These are phyloP conservation scores for Platycheirus albimanus DNA, from an alignment of 2,888 invertebrate genomes.

Conservation along the genomic window DNA sequence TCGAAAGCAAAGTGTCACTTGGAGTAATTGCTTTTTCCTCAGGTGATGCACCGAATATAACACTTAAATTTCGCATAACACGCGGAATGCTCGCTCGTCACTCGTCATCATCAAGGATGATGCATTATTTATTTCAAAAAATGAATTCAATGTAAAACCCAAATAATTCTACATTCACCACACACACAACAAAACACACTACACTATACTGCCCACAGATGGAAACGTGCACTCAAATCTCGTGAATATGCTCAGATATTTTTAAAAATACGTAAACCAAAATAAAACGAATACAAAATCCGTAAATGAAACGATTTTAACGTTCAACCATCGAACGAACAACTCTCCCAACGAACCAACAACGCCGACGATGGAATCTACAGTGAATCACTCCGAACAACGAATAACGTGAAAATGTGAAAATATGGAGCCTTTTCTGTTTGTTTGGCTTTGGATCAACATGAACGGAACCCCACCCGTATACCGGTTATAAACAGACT, in stretches of 20 bases:
- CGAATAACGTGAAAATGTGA: constrained; percentile 51
- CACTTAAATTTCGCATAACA: constrained; percentile 1
- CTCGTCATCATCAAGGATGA: neutral
- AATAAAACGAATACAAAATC: constrained; percentile 6
- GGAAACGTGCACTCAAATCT: too few relatives aligned
- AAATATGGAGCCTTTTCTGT: constrained; percentile 38
- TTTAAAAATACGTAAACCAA: constrained; percentile 20
- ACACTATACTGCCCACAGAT: neutral
- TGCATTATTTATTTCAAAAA: constrained; percentile 29
- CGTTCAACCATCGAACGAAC: constrained; percentile 4
- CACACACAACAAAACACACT: constrained; percentile 4
- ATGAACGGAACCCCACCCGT: constrained; percentile 63
- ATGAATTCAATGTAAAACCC: constrained; percentile 24
- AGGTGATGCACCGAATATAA: constrained; percentile 9
- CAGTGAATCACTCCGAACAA: neutral
- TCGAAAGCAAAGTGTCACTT: constrained; percentile 31
- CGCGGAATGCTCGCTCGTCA: neutral
- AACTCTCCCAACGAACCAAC: too few relatives aligned
- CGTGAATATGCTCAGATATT: too few relatives aligned
- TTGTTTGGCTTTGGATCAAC: constrained; percentile 40
- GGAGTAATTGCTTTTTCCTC: constrained; percentile 16
- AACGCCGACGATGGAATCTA: too few relatives aligned
- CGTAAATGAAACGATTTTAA: constrained; percentile 16
- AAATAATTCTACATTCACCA: constrained; percentile 16
- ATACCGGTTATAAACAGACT: constrained; percentile 74